Base-by-base conservation (phyloP, 2,113 vertebrate species). In the Cyprinodon tularosa region DNA sequence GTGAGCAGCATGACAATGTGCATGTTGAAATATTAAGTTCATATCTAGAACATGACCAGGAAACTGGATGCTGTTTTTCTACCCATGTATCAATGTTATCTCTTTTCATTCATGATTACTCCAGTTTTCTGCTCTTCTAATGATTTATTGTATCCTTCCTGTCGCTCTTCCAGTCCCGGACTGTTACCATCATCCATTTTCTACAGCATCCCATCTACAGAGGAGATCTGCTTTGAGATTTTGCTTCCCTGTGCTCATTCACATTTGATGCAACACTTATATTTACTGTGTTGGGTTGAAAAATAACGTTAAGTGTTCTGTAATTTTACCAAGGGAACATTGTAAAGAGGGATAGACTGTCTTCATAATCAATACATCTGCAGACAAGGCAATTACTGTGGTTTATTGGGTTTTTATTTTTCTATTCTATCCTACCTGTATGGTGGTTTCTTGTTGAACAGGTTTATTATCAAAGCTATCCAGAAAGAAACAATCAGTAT, bases 91-190 rank as follows among this genome's bases (percentile, higher is more conserved):
- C 50, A 29, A 22, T 76, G 14, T 45, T 79, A 60, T 57, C 11
- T 50, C 4, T n/a, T 74, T 65, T 73, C 53, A n/a, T 37, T 73
- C 68, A 65, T n/a, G 68, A 64, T 68, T 50, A 47, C 81, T 63
- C 57, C 71, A 57, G 57, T 78, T 74, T 71, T 80, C 76, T 73
- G 73, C 71, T 68, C 57, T 20, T 66, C 47, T 50, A 66, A 47
- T 69, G 71, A 78, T 82, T 86, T 76, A 84, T 82, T 14, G 60
- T 70, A 78, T 74, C 64, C 45, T 78, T 57, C 73, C 37, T 82
- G 60, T 45, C 70, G 38, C 66, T 71, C 67, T 48, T 74, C 1
- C 3, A 62, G 42, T 15, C 59, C 72, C 69, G 39, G 44, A 37
- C 68, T 83, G 72, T 74, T 36, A 72, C 48, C 37, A 38, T 62